phyloP scores from a whole-genome alignment of 2,113 vertebrate species.

The Prionailurus viverrinus region DNA sequence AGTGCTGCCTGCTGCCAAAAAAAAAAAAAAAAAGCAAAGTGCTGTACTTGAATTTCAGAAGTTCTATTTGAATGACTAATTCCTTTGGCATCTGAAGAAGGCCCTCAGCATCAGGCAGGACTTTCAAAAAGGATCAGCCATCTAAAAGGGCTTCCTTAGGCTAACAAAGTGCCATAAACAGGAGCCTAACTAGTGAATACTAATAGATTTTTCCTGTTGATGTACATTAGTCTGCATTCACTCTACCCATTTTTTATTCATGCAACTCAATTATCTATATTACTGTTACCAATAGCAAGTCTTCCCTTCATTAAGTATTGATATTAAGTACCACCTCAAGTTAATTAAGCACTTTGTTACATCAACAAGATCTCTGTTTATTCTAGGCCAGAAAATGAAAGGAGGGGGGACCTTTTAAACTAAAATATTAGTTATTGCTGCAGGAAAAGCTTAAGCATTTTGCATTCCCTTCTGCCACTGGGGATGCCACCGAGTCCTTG shows the following conservation, averaged over 20 bases:
- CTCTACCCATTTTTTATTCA: constrained; percentile 39
- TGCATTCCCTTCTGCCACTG: background rate
- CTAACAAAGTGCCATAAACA: constrained; percentile 62
- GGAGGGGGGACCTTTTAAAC: constrained; percentile 27
- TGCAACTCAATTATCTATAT: constrained; percentile 69
- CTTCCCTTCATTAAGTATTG: constrained; percentile 35
- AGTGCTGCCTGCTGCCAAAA: constrained; percentile 10
- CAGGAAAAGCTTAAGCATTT: constrained; percentile 8
- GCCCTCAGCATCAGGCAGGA: constrained; percentile 27
- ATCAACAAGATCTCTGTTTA: constrained; percentile 52
- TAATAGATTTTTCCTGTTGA: constrained; percentile 36
- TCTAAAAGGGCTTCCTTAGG: constrained; percentile 56
- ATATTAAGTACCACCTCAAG: constrained; percentile 18
- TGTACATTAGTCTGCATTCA: constrained; percentile 61
- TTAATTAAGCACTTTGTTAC: constrained; percentile 63
- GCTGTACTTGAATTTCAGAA: constrained; percentile 64
- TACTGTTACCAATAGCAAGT: constrained; percentile 54
- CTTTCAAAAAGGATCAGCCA: constrained; percentile 44
- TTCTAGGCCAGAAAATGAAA: constrained; percentile 59
- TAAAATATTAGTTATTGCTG: constrained; percentile 61
- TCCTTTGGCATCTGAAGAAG: constrained; percentile 53
- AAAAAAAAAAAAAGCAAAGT: background rate
- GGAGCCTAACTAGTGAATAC: constrained; percentile 58
- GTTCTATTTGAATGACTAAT: constrained; percentile 68
- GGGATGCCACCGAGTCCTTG: background rate